Evolutionary conservation across 1,140 invertebrate species (phyloP).

Genomic region (Ladona fulva): DNA sequence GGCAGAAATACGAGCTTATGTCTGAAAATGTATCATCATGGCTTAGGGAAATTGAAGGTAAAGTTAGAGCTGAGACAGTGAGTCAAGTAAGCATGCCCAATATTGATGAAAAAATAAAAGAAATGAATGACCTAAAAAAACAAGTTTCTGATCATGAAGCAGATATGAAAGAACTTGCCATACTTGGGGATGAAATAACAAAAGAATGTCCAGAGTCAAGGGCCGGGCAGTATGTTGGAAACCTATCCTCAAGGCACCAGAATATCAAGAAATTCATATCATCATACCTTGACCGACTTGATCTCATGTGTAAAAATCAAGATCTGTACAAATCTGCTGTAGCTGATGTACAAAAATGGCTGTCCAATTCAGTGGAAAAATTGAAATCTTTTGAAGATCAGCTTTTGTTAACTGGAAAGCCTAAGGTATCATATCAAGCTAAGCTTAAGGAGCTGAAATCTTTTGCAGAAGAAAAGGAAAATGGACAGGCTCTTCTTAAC

Average conservation of each 20-base stretch:
- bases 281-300: slow-evolving; percentile 56
- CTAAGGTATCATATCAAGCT: slow-evolving; percentile 46
- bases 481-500: slow-evolving; percentile 67
- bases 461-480: slow-evolving; percentile 63
- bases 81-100: slow-evolving; percentile 53
- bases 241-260: slow-evolving; percentile 66
- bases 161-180: slow-evolving; percentile 56
- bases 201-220: slow-evolving; percentile 70
- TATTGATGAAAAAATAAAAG: slow-evolving; percentile 61
- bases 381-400: slow-evolving; percentile 58
- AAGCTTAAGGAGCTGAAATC: slow-evolving; percentile 65
- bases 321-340: slow-evolving; percentile 55
- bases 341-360: slow-evolving; percentile 66
- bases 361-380: slow-evolving; percentile 60
- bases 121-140: slow-evolving; percentile 52
- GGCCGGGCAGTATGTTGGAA: slow-evolving; percentile 66
- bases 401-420: slow-evolving; percentile 52
- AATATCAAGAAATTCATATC: slow-evolving; percentile 60
- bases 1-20: slow-evolving; percentile 68
- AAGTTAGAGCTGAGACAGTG: slow-evolving; percentile 61
- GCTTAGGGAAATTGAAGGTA: slow-evolving; percentile 80
- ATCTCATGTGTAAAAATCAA: slow-evolving; percentile 55
- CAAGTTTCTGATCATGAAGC: slow-evolving; percentile 52
- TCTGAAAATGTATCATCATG: slow-evolving; percentile 69
- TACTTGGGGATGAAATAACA: slow-evolving; percentile 60